Evolutionary conservation across 53 echinoderm and acorn worm species (phyloP).

Genomic region (Antedon mediterranea): DNA sequence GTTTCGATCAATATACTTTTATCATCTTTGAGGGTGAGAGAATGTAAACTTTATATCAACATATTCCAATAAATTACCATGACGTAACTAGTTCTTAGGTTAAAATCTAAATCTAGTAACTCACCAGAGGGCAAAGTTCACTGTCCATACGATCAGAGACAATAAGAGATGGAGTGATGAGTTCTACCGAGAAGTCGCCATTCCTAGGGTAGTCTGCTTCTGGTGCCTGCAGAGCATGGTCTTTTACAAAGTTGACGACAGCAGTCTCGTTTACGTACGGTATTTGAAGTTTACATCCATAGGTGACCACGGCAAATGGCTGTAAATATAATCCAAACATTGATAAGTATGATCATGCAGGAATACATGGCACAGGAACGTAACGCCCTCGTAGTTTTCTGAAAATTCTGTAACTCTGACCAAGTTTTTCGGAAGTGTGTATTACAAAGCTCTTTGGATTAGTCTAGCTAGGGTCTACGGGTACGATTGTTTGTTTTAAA

Average conservation of each 20-base stretch:
- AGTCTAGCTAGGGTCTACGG: too few relatives aligned
- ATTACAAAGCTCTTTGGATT: too few relatives aligned
- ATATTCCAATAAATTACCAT: too few relatives aligned
- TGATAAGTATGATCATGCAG: too few relatives aligned
- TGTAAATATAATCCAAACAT: conserved; percentile 4
- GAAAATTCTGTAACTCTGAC: too few relatives aligned
- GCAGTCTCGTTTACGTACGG: conserved; percentile 12
- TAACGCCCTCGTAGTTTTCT: too few relatives aligned
- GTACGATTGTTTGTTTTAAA: too few relatives aligned
- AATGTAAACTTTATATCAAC: too few relatives aligned
- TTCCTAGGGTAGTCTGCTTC: conserved; percentile 9
- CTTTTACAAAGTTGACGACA: conserved; percentile 21
- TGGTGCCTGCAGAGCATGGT: conserved; percentile 30
- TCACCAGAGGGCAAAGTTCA: conserved; percentile 13
- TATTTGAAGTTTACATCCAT: conserved; percentile 47
- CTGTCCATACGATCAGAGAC: conserved; percentile 18
- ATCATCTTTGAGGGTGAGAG: too few relatives aligned
- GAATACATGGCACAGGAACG: too few relatives aligned
- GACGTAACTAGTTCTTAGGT: neutral
- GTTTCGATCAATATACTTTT: too few relatives aligned
- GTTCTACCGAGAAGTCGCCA: conserved; percentile 26
- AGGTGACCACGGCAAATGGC: conserved; percentile 56
- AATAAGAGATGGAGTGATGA: conserved; percentile 1
- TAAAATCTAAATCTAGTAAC: neutral
- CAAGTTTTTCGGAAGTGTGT: too few relatives aligned